Base-by-base conservation (phyloP, 2,888 invertebrate genomes). In the Drosophila mettleri region DNA sequence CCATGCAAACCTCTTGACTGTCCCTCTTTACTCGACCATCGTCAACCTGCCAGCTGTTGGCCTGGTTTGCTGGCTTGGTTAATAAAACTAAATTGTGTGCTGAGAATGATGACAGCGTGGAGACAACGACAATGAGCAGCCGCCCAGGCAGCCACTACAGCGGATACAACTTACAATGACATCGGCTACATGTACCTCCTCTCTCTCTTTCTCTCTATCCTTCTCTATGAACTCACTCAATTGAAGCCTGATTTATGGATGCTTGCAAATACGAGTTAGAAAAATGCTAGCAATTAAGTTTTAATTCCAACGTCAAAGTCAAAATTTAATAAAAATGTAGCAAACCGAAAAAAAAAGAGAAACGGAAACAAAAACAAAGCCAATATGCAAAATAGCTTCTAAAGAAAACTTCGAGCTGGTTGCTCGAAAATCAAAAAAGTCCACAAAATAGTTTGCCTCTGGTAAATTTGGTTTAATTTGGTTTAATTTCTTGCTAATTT, bases 61-160 rank as follows among this genome's bases (percentile, higher is more conserved):
- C 39, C 60, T 36, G 36, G 16, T 24, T 36, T 67, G 62, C 22
- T 41, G 27, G 62, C 69, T 52, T 62, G 67, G 86, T 88, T 86
- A 88, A 88, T 84, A 83, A 88, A 88, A 86, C 88, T 80, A 69
- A 85, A 83, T 79, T 82, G 88, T 85, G 80, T 79, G 88, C 83
- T 61, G 80, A 69, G 68, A 67, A 74, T 79, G 83, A 85, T 71
- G 81, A 76, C 78, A 74, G 60, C 65, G 52, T 49, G 75, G 48
- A 59, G 75, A 53, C 66, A 70, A 53, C 58, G 71, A 33, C 51
- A n/a, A 69, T 55, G 55, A 58, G 41, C 51, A 45, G 27, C 57
- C 46, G 20, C 58, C 27, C 6, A 20, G 22, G 22, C 33, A 54
- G 29, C 39, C 46, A 46, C n/a, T n/a, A n/a, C n/a, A n/a, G n/a